Evolutionary conservation across 1,140 invertebrate genomes (phyloP), one percentile per base, ranked within the genome.

Genomic region (Lepidurus arcticus): DNA sequence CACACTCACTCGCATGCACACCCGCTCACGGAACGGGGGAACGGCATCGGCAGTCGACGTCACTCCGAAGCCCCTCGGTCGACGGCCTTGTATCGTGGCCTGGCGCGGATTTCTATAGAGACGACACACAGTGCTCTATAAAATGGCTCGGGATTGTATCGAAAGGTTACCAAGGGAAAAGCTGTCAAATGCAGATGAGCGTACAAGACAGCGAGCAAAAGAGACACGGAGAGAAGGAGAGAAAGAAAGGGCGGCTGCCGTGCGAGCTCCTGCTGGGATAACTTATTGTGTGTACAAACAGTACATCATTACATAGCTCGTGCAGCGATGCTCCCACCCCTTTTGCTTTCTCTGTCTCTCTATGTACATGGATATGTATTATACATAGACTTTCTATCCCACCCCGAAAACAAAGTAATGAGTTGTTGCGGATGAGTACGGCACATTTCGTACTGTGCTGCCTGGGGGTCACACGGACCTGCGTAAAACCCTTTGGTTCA

Each of bases 181-280:
- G 53, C 53, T 65, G 53, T 65, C 53, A 65, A 65, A 65, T 65
- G 53, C 53, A 65, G 53, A 65, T 65, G 53, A 65, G 53, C 53
- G 53, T 13, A 65, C 53, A 7, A 16, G 21, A 65, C 53, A 13
- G 16, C 16, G 13, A 65, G 21, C 45, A 21, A 65, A 21, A 13
- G 53, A 65, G 53, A 34, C 34, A 34, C 21, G 53, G 53, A 21
- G 21, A 21, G 53, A 7, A n/a, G 53, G 53, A 13, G 6, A 21
- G 53, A 65, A 21, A 13, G 53, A 65, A 47, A 10, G 53, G 21
- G 53, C 53, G 53, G 21, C 34, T 34, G 34, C 34, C 34, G 34
- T 34, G 21, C 16, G 53, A 65, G n/a, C 53, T 65, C 53, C 21
- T 65, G 53, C 53, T 65, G 53, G 53, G 53, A 65, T 65, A 65